These are phyloP conservation scores for Antechinus flavipes DNA, from an alignment of 2,113 vertebrate genomes.

Conservation along the genomic window DNA sequence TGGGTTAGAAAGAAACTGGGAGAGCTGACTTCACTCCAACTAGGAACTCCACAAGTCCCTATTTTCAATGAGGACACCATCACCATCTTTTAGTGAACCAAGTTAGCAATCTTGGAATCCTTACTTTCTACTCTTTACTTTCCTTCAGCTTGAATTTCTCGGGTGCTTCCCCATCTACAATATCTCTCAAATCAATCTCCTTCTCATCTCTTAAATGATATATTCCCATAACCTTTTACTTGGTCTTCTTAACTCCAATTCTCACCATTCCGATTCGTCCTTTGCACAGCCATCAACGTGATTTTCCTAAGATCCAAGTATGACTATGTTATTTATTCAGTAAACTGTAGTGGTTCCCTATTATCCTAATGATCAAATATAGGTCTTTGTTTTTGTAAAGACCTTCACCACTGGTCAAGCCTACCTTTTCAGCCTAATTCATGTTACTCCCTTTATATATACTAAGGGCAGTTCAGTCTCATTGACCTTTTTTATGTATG, in stretches of 20 bases:
- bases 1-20: too few relatives aligned
- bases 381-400: neutral
- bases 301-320: neutral
- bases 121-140: neutral
- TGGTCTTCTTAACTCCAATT: neutral
- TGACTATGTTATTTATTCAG: neutral
- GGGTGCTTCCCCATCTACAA: neutral
- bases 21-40: too few relatives aligned
- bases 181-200: neutral
- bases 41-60: neutral
- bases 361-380: neutral
- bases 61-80: neutral
- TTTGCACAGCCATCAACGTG: neutral
- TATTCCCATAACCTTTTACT: neutral
- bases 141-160: neutral
- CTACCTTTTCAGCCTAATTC: neutral
- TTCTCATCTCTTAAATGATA: neutral
- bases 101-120: neutral
- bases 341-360: neutral
- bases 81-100: neutral
- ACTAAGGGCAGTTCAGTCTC: neutral
- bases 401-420: neutral
- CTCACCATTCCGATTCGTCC: too few relatives aligned
- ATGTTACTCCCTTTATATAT: neutral
- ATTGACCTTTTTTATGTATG: neutral